Evolutionary conservation across 2,113 vertebrate genomes (phyloP).

Genomic region (Pelecanus crispus): DNA sequence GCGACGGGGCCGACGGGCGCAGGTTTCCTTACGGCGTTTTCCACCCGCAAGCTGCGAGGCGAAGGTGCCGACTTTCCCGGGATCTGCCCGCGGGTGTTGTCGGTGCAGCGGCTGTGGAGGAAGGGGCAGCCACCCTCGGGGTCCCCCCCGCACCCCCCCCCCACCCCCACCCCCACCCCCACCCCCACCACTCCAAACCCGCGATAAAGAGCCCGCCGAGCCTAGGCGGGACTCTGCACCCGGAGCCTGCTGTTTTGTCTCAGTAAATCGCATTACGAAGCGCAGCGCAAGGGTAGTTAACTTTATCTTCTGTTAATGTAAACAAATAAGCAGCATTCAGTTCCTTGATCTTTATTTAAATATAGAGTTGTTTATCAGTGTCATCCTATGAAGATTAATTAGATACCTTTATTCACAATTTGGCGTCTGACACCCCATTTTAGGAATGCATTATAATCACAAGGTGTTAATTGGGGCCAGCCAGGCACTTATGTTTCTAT

Average conservation of each 20-base stretch:
- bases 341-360: conserved; percentile 78
- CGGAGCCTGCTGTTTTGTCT: background rate
- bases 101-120: background rate
- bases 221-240: background rate
- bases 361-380: conserved; percentile 80
- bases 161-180: too few species aligned
- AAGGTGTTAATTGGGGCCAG: conserved; percentile 99
- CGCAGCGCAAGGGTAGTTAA: conserved; percentile 42
- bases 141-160: background rate
- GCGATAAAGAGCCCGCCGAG: background rate
- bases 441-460: conserved; percentile 90
- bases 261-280: conserved; percentile 17
- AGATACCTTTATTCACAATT: conserved; percentile 81
- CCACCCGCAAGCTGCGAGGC: background rate
- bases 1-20: background rate
- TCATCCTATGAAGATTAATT: conserved; percentile 87
- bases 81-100: fast-evolving
- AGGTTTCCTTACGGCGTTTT: fast-evolving
- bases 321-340: conserved; percentile 62
- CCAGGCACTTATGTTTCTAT: conserved; percentile 91
- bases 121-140: background rate
- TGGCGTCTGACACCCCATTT: conserved; percentile 80
- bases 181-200: background rate
- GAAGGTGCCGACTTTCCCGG: background rate
- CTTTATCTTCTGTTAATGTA: conserved; percentile 58